These are phyloP conservation scores for Tetragonisca angustula DNA, from an alignment of 2,888 invertebrate genomes.

Conservation along the genomic window DNA sequence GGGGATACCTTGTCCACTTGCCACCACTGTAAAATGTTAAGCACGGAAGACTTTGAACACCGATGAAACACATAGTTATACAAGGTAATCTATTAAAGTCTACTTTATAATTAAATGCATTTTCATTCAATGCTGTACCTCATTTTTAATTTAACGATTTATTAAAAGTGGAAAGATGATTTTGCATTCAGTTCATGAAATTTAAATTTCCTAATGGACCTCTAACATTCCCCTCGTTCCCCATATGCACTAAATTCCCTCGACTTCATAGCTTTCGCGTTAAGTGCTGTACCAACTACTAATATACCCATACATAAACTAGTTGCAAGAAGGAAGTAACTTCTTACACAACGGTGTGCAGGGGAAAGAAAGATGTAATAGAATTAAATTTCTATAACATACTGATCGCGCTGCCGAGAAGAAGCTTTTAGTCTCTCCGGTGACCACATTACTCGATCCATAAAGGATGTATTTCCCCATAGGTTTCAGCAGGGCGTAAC, in stretches of 20 bases:
- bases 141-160: too few species aligned
- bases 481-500: constrained; percentile 92
- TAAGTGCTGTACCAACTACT: neutral
- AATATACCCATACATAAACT: neutral
- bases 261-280: neutral
- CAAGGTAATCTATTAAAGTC: neutral
- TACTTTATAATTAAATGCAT: neutral
- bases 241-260: neutral
- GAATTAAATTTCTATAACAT: constrained; percentile 77
- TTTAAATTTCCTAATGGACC: neutral
- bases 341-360: neutral
- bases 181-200: neutral
- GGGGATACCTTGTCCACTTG: constrained; percentile 96
- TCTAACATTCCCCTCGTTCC: neutral
- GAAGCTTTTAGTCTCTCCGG: constrained; percentile 96
- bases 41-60: neutral
- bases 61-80: neutral
- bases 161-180: neutral
- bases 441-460: constrained; percentile 94
- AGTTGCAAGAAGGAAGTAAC: neutral
- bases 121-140: too few species aligned
- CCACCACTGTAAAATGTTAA: constrained; percentile 89
- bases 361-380: neutral
- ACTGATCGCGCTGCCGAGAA: constrained; percentile 95
- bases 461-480: constrained; percentile 95